A percentile compares a stretch with the other conserved stretches of the same genome.
phyloP scores from a whole-genome alignment of 2,797 vertebrate species.

The Vireo griseus region DNA sequence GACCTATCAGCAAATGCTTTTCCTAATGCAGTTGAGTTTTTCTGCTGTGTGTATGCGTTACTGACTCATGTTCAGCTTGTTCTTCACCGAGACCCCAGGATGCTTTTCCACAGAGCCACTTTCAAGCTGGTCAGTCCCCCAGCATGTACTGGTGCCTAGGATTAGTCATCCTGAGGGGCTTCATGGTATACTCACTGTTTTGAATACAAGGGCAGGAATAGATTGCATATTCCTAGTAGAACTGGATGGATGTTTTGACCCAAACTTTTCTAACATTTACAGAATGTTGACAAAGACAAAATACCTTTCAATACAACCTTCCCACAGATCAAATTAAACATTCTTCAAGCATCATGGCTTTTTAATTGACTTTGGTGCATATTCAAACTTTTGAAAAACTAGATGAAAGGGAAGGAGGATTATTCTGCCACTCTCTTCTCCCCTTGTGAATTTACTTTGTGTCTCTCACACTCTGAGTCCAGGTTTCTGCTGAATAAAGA shows the following conservation, averaged over 20 bases:
- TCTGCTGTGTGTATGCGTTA: background rate
- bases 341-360: background rate
- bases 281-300: background rate
- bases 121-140: background rate
- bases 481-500: background rate
- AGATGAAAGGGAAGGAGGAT: background rate
- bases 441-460: background rate
- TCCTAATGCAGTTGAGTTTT: background rate
- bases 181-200: background rate
- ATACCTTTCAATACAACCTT: background rate
- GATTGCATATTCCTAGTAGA: background rate
- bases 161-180: background rate
- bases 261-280: background rate
- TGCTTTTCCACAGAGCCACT: background rate
- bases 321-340: background rate
- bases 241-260: background rate
- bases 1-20: background rate
- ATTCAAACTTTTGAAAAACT: background rate
- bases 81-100: background rate
- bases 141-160: background rate
- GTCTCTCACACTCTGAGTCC: background rate
- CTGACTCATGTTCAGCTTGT: background rate
- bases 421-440: background rate
- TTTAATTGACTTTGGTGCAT: background rate
- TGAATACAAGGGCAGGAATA: background rate